These are phyloP conservation scores for Arenaria interpres DNA, from an alignment of 2,113 vertebrate species.

Conservation along the genomic window DNA sequence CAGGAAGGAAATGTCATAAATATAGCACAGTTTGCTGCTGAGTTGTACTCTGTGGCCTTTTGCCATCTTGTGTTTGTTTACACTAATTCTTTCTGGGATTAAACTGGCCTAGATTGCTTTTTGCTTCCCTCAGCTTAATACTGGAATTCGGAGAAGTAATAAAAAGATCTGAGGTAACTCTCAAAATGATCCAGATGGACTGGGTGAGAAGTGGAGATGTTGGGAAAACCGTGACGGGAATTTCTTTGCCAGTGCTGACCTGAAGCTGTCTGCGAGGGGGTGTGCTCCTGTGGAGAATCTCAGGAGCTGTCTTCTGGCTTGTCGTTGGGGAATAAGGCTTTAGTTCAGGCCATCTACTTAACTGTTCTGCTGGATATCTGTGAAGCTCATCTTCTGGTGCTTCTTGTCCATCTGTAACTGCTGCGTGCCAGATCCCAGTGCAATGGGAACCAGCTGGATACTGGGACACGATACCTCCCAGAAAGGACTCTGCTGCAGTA, in stretches of 20 bases:
- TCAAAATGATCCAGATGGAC: background rate
- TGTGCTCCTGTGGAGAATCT: background rate
- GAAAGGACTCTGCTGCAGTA: background rate
- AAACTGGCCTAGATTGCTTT: background rate
- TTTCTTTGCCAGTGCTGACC: background rate
- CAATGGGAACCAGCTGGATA: rapidly evolving
- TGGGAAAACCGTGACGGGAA: background rate
- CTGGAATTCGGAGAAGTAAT: background rate
- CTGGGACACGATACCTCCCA: rapidly evolving
- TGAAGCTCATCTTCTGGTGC: background rate
- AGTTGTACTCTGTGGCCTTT: background rate
- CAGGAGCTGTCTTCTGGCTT: background rate
- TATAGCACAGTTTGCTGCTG: background rate
- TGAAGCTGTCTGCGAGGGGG: background rate
- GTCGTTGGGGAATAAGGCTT: background rate
- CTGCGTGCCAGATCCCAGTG: background rate
- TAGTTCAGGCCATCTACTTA: background rate
- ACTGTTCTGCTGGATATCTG: background rate
- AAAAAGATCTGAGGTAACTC: background rate
- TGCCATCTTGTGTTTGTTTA: background rate
- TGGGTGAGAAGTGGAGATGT: background rate
- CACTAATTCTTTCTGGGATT: background rate
- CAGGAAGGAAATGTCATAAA: background rate
- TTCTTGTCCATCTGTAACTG: rapidly evolving
- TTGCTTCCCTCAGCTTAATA: background rate